Conservation (phyloP, 2,888 invertebrate genomes). For the Thumatha senex region DNA sequence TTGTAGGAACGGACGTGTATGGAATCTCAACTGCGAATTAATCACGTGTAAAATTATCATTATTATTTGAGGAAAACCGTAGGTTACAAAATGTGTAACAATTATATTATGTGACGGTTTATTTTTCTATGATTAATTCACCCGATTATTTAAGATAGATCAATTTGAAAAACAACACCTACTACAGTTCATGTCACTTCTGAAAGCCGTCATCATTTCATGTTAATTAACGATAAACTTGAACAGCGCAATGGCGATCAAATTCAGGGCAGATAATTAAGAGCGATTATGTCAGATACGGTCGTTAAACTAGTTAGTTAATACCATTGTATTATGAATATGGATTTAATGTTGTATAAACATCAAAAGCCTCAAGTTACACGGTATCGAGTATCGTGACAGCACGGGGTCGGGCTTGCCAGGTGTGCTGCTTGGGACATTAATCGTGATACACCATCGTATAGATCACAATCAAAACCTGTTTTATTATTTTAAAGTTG, state of each 20-base stretch:
- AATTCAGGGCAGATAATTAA: slow-evolving; percentile 34
- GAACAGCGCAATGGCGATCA: slow-evolving; percentile 24
- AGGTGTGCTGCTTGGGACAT: slow-evolving; percentile 71
- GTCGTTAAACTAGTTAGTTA: slow-evolving; percentile 44
- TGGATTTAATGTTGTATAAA: slow-evolving; percentile 51
- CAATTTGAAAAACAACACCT: slow-evolving; percentile 8
- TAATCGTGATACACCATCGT: slow-evolving; percentile 76
- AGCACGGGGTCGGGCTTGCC: slow-evolving; percentile 67
- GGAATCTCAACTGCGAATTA: slow-evolving; percentile 61
- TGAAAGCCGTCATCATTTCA: slow-evolving; percentile 18
- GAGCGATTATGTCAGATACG: slow-evolving; percentile 47
- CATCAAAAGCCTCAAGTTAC: slow-evolving; percentile 52
- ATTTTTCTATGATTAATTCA: not conserved
- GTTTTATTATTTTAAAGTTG: slow-evolving; percentile 82
- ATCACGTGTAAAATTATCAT: slow-evolving; percentile 54
- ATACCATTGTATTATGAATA: slow-evolving; percentile 56
- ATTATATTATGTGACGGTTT: not conserved
- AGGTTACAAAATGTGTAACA: slow-evolving; percentile 18
- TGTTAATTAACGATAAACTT: slow-evolving; percentile 20
- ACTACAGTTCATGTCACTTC: slow-evolving; percentile 19
- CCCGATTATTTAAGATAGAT: too few relatives aligned
- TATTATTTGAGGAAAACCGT: slow-evolving; percentile 28
- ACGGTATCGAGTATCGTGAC: slow-evolving; percentile 59
- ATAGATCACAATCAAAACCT: slow-evolving; percentile 81
- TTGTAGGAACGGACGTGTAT: slow-evolving; percentile 58